Base-by-base conservation (phyloP, 2,113 vertebrate species). In the Vulpes lagopus region DNA sequence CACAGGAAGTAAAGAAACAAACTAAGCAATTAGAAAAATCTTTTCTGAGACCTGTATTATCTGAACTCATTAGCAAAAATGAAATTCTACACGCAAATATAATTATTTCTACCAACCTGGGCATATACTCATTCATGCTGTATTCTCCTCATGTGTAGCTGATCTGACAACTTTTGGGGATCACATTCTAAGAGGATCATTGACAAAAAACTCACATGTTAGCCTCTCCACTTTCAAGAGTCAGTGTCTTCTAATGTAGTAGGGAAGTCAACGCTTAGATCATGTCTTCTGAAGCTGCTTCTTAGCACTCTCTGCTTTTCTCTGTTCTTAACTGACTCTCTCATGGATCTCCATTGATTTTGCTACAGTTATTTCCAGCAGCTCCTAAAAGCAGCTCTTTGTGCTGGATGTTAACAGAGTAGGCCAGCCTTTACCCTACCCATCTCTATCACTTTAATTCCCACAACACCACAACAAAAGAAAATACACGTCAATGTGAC, bases 1-100 rank as follows among this genome's bases (percentile, higher is more conserved):
- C 27, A 12, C 0, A 80, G 82, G 94, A 96, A 96, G 89, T 57
- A 94, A 94, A 38, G 3, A 11, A 67, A 96, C 93, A 91, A 98
- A 98, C 65, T 32, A 74, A 35, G 43, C n/a, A 14, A 16, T 71
- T 62, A 30, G 22, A 79, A 30, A 89, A 81, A 8, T 81, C 9
- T 91, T 64, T 86, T 2, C 23, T 67, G 14, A 79, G 8, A 96
- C 83, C 30, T 0, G 9, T 53, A 27, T 49, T 71, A 53, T 53
- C 19, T n/a, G n/a, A 81, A 90, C 19, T 85, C 38, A 78, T 9
- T 25, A 53, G 22, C 53, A 86, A 67, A 60, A 51, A 32, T 11
- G 30, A 91, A 80, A 64, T 94, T 30, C 43, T 19, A 55, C 3
- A 43, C 11, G 8, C 32, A 65, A 59, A 64, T 0, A 8, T 11